A percentile compares a stretch with the other conserved stretches of the same genome.
These are phyloP conservation scores for Dallia pectoralis DNA, from an alignment of 2,797 vertebrate species.

Conservation along the genomic window DNA sequence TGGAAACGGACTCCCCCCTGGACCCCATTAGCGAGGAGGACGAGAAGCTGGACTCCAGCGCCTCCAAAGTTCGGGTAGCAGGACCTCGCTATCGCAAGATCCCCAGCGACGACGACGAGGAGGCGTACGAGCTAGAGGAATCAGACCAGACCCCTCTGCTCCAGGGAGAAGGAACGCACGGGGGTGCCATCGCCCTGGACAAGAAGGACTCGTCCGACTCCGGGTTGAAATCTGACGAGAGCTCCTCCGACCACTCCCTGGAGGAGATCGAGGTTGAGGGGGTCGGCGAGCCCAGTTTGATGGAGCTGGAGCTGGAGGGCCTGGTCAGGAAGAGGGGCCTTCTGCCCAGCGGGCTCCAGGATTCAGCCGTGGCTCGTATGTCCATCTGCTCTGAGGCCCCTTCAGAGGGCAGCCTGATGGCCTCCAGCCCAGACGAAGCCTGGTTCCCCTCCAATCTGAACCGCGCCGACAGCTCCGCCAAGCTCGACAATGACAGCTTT, in stretches of 20 bases:
- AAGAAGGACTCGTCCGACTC: conserved; percentile 96
- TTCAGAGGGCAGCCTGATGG: conserved; percentile 84
- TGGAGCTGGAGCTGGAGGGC: conserved; percentile 86
- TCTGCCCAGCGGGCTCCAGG: conserved; percentile 82
- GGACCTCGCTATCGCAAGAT: conserved; percentile 87
- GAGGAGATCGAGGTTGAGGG: conserved; percentile 75
- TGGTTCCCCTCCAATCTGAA: conserved; percentile 90
- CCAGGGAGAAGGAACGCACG: conserved; percentile 69
- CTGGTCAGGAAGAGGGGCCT: conserved; percentile 78
- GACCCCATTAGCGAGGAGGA: conserved; percentile 98
- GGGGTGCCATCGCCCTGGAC: conserved; percentile 75
- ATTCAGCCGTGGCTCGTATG: conserved; percentile 86
- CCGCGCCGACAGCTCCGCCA: conserved; percentile 78
- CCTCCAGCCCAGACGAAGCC: conserved; percentile 90
- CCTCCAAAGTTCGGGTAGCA: conserved; percentile 77
- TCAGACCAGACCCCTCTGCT: conserved; percentile 89
- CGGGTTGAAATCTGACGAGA: conserved; percentile 87
- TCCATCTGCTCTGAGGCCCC: conserved; percentile 93
- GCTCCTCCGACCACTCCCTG: conserved; percentile 88
- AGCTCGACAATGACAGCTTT: conserved; percentile 79
- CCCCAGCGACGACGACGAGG: conserved; percentile 82
- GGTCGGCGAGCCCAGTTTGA: conserved; percentile 77
- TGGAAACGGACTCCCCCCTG: conserved; percentile 80
- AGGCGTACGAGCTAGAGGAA: conserved; percentile 86
- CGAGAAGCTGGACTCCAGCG: conserved; percentile 88